phyloP scores from a whole-genome alignment of 2,113 vertebrate genomes.

The Puffinus mauretanicus region DNA sequence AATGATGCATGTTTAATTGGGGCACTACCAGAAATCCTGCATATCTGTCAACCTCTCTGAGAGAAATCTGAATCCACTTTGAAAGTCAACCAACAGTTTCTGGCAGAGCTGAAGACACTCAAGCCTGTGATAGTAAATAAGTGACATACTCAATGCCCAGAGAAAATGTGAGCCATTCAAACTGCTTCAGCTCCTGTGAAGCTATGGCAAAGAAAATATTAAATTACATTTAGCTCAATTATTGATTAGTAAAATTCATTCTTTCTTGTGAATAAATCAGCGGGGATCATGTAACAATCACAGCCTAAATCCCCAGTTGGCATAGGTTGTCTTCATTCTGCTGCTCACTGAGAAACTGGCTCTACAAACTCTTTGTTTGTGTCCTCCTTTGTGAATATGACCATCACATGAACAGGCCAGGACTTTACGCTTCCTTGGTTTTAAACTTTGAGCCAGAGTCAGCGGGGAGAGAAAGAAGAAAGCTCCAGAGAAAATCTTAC shows the following conservation, averaged over 20 bases:
- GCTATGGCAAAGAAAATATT: not conserved
- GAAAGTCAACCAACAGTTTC: conserved; percentile 42
- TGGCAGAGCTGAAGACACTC: not conserved
- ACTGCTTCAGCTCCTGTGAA: not conserved
- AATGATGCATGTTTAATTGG: conserved; percentile 56
- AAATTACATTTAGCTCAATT: not conserved
- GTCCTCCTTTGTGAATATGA: not conserved
- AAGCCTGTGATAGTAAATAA: not conserved
- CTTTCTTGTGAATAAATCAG: not conserved
- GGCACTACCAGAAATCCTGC: conserved; percentile 30
- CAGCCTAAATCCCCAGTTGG: not conserved
- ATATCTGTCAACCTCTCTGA: conserved; percentile 28
- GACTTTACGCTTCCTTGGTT: not conserved
- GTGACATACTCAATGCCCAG: not conserved
- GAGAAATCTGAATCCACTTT: conserved; percentile 38
- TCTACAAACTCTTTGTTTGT: not conserved
- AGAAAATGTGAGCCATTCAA: not conserved
- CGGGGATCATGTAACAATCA: not conserved
- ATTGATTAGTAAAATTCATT: not conserved
- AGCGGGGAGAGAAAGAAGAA: not conserved
- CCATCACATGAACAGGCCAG: not conserved
- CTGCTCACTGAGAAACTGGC: not conserved
- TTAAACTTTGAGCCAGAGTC: not conserved
- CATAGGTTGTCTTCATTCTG: not conserved
- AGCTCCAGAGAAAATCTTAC: not conserved